Evolutionary conservation across 2,888 invertebrate genomes (phyloP).

Genomic region (Limenitis camilla): DNA sequence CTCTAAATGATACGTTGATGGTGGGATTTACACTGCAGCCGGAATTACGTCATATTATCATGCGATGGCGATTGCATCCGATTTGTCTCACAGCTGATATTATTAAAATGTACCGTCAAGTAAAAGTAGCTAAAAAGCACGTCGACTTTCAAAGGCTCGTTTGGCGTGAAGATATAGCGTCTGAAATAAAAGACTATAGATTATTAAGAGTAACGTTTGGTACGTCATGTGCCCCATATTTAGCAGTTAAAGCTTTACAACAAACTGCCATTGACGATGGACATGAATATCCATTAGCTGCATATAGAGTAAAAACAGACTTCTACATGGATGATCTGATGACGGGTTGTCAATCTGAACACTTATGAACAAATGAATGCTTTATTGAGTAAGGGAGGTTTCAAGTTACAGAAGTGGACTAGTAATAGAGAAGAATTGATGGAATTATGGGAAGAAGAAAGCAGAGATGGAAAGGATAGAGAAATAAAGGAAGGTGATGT

Average conservation of each 20-base stretch:
- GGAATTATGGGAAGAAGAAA: neutral
- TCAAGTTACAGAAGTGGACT: conserved; percentile 23
- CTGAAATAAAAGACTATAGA: conserved; percentile 18
- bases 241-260: conserved; percentile 7
- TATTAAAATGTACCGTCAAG: too few relatives aligned
- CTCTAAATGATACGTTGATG: conserved; percentile 9
- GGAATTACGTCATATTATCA: conserved; percentile 11
- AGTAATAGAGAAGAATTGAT: conserved; percentile 18
- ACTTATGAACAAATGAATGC: conserved; percentile 22
- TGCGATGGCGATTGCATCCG: conserved; percentile 19
- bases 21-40: conserved; percentile 22
- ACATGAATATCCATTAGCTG: conserved; percentile 4
- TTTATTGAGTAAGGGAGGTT: conserved; percentile 24
- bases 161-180: conserved; percentile 12
- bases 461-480: conserved; percentile 5
- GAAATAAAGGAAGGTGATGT: conserved; percentile 19
- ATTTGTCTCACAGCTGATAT: neutral
- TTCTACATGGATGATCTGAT: too few relatives aligned
- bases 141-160: conserved; percentile 14
- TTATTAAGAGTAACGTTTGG: conserved; percentile 20
- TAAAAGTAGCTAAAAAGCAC: neutral
- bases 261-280: conserved; percentile 8
- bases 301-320: conserved; percentile 4
- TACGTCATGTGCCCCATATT: conserved; percentile 13
- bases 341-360: conserved; percentile 21